Evolutionary conservation across 1,140 invertebrate species (phyloP), one percentile per base, ranked within the genome.

Genomic region (Eubasilissa regina): DNA sequence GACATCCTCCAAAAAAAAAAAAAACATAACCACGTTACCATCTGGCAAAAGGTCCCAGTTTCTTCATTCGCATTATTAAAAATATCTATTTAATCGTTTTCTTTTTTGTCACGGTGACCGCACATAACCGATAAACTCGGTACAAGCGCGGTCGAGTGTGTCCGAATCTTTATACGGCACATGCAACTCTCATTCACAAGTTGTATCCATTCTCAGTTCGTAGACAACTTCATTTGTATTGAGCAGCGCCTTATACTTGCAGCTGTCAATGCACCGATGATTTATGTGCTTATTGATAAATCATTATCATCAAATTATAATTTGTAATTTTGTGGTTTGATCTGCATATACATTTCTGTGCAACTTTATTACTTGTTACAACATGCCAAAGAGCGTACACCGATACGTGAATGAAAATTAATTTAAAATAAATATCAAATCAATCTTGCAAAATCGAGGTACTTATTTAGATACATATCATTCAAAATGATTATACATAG

Each of bases 1-100:
- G 66, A 70, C 66, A n/a, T 70, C 66, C 48, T 48, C 66, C 25
- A 51, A 47, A 60, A 35, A 17, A 44, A 51, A 47, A 60, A 35
- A 17, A 44, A 44, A 11, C 66, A 11, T 44, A 19, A n/a, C 47
- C 21, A 45, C 25, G 11, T 13, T 48, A 10, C 45, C 44, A 48
- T 15, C 11, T 19, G 13, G n/a, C 47, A 70, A 51, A 70, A 51
- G 11, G 11, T 10, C 17, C 19, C 15, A 17, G 19, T 70, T 47
- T 6, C 25, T 35, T 6, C 25, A 35, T 35, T 6, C 25, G 6
- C 1, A 6, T 35, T 1, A 35, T 35, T 35, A 47, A 66, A 64
- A 44, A 10, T 9, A 17, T 0, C 12, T 7, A 7, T 1, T 56
- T 7, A 15, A 7, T 17, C 13, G 43, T 66, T 15, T 45, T 4